A percentile compares a stretch with the other conserved stretches of the same genome.
These are phyloP conservation scores for Phaenicophaeus curvirostris DNA, from an alignment of 2,797 vertebrate genomes.

Conservation along the genomic window DNA sequence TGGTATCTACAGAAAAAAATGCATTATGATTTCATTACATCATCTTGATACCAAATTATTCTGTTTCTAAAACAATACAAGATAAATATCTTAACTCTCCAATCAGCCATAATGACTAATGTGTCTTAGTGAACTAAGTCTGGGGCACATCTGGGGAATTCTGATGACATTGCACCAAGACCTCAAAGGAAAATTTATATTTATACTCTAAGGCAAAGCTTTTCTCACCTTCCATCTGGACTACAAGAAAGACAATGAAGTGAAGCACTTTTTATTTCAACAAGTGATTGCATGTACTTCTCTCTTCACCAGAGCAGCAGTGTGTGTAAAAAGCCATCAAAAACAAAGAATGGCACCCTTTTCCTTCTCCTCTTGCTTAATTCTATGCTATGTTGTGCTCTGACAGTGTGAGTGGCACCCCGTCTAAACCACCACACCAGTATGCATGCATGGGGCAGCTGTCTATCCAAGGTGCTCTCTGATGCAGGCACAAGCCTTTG, in stretches of 20 bases:
- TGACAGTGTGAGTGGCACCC: rapidly evolving
- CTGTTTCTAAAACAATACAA: neutral
- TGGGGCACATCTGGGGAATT: neutral
- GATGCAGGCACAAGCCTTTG: neutral
- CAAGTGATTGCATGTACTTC: neutral
- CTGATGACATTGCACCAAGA: neutral
- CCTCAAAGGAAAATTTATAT: neutral
- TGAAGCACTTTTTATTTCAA: neutral
- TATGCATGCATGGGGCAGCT: rapidly evolving
- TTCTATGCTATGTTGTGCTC: neutral
- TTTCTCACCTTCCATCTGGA: neutral
- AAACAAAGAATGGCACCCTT: neutral
- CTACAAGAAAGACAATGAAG: neutral
- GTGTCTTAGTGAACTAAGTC: neutral
- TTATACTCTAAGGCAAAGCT: neutral
- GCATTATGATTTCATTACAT: neutral
- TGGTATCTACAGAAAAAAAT: neutral
- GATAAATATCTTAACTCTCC: neutral
- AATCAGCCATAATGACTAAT: neutral
- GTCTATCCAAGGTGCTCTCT: neutral
- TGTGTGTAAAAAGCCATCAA: neutral
- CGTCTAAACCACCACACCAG: rapidly evolving
- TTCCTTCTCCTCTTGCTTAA: neutral
- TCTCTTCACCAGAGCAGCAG: neutral
- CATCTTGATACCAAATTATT: neutral